A percentile compares a stretch with the other conserved stretches of the same genome.
Conservation (phyloP, 2,888 invertebrate genomes). For the Stictocephala bisonia region DNA sequence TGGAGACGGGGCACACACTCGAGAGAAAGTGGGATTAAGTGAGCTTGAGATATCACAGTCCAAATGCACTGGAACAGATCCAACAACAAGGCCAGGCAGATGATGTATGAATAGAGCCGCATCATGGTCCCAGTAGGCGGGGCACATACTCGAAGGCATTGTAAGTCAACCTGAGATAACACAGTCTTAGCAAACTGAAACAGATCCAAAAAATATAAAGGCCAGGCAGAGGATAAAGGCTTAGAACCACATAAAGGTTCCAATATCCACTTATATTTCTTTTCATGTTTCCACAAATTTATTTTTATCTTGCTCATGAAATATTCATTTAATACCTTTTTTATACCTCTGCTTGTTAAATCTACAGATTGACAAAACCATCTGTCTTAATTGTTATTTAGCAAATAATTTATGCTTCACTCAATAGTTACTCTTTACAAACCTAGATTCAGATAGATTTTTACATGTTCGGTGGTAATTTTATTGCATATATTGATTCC, state of each 20-base stretch:
- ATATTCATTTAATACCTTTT: too few species aligned
- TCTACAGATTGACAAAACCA: too few species aligned
- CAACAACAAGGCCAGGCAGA: conserved; percentile 90
- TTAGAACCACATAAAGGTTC: conserved; percentile 84
- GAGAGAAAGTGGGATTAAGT: conserved; percentile 86
- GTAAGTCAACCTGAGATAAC: conserved; percentile 88
- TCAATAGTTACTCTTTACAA: too few species aligned
- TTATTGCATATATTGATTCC: too few species aligned
- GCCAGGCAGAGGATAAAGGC: conserved; percentile 94
- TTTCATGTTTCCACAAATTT: too few species aligned
- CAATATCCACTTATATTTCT: too few species aligned
- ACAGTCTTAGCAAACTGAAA: conserved; percentile 87
- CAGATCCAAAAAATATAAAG: conserved; percentile 78
- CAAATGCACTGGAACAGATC: conserved; percentile 77
- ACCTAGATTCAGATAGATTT: too few species aligned
- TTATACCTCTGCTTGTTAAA: too few species aligned
- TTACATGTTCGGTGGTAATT: too few species aligned
- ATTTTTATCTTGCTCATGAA: too few species aligned
- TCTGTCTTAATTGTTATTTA: too few species aligned
- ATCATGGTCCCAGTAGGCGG: conserved; percentile 93
- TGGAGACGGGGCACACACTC: conserved; percentile 91
- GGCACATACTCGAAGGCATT: conserved; percentile 84
- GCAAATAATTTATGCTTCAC: too few species aligned
- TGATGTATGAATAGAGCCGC: conserved; percentile 86
- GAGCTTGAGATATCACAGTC: conserved; percentile 90